phyloP scores from a whole-genome alignment of 2,113 vertebrate species.

The Megaleporinus macrocephalus region DNA sequence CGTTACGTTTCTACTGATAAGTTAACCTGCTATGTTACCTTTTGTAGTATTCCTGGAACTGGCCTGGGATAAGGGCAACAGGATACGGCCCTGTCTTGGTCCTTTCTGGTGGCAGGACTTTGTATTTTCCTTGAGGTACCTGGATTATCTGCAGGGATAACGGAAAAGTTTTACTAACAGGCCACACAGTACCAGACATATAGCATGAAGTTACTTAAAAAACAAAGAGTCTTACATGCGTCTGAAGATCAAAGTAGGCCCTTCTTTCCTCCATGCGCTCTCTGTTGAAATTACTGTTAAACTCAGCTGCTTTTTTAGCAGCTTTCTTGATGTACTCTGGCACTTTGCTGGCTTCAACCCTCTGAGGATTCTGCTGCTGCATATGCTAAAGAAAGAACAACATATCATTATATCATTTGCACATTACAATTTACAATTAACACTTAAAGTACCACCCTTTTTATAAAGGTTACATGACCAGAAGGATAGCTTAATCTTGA shows the following conservation, averaged over 20 bases:
- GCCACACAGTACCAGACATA: neutral
- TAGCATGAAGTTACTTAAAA: neutral
- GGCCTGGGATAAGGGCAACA: slow-evolving; percentile 97
- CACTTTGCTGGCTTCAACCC: slow-evolving; percentile 97
- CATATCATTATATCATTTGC: neutral
- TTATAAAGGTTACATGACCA: neutral
- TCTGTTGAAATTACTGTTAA: slow-evolving; percentile 96
- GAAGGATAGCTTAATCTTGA: neutral
- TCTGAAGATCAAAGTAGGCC: slow-evolving; percentile 98
- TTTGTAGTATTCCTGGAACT: slow-evolving; percentile 99
- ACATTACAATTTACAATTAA: no score
- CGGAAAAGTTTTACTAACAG: neutral
- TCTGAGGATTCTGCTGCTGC: slow-evolving; percentile 97
- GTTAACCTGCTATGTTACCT: no score
- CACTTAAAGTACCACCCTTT: neutral
- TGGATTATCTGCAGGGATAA: slow-evolving; percentile 87
- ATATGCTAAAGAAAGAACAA: slow-evolving; percentile 86
- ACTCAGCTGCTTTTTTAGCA: slow-evolving; percentile 96
- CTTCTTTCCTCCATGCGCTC: slow-evolving; percentile 97
- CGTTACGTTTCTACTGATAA: no score
- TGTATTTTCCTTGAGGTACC: slow-evolving; percentile 95
- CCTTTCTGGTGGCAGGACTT: slow-evolving; percentile 88
- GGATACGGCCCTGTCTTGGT: slow-evolving; percentile 94
- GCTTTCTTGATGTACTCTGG: slow-evolving; percentile 99
- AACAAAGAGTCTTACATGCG: slow-evolving; percentile 82